These are phyloP conservation scores for Amphiprion percula DNA, from an alignment of 2,113 vertebrate genomes.

Conservation along the genomic window DNA sequence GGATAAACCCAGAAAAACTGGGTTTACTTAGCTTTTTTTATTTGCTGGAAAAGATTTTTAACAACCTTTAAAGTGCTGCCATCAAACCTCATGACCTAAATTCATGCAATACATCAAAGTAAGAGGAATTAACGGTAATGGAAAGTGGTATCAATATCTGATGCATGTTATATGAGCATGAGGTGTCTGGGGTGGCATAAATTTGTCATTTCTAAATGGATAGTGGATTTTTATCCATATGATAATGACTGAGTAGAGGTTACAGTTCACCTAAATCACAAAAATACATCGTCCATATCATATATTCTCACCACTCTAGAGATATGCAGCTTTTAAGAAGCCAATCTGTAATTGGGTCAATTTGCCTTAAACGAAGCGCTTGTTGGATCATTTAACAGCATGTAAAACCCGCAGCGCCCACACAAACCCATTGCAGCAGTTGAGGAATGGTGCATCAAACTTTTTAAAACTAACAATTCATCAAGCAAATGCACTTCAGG, in stretches of 20 bases:
- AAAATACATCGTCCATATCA: not conserved
- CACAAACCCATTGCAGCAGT: not conserved
- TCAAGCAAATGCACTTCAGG: not conserved
- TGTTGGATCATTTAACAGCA: not conserved
- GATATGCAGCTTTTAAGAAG: not conserved
- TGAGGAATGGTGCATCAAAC: not conserved
- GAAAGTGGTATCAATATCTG: constrained; percentile 51
- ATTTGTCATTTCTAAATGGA: constrained; percentile 28
- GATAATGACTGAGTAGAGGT: constrained; percentile 3
- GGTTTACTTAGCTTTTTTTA: constrained; percentile 59
- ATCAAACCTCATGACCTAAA: constrained; percentile 69
- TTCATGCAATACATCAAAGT: constrained; percentile 67
- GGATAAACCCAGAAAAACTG: constrained; percentile 54
- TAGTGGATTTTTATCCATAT: constrained; percentile 19
- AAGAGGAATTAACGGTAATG: constrained; percentile 36
- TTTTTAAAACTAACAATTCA: not conserved
- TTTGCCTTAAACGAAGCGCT: not conserved
- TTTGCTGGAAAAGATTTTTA: constrained; percentile 56
- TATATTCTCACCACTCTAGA: not conserved
- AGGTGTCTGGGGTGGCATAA: constrained; percentile 9
- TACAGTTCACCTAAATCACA: not conserved
- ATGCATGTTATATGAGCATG: constrained; percentile 45
- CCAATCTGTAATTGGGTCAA: not conserved
- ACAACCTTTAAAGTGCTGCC: constrained; percentile 69
- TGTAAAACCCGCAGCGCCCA: not conserved